Evolutionary conservation across 2,113 vertebrate species (phyloP), one percentile per base, ranked within the genome.

Genomic region (Guaruba guarouba): DNA sequence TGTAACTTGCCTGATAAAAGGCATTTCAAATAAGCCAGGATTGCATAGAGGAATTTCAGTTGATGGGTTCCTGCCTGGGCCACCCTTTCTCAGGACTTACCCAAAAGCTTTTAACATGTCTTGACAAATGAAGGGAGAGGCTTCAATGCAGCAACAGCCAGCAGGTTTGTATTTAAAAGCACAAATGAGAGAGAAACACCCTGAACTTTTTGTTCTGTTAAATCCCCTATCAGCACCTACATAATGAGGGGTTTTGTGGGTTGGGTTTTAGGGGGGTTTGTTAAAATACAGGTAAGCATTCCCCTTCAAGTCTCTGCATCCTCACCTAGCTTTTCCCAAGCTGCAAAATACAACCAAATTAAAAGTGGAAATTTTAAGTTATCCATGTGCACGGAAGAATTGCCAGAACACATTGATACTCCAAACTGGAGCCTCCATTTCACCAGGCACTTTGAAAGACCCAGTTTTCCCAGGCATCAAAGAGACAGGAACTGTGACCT

Each of bases 1-100:
- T 69, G 57, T 14, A 62, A 98, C 98, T 97, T 97, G 98, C 91
- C 97, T 64, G 85, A 96, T 96, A 87, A 98, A 97, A 98, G 95
- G 90, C 95, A 90, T 97, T 96, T 95, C 93, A 97, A 96, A 96
- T 18, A 75, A 96, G 89, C 62, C 86, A 81, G 97, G 90, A 86
- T 96, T 96, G 96, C 96, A 90, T 4, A 8, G 87, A 97, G 97
- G 97, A 97, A 98, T 98, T 96, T 95, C 64, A 49, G 75, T 93
- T 84, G 97, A 92, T 97, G 95, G 81, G 97, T 95, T 82, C 69
- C 95, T 97, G 97, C 97, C 96, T 54, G 39, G 96, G 97, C 95
- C 96, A 75, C 95, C 95, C 96, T 97, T 97, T 97, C 96, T 96
- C 90, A 95, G 92, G 90, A 61, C 78, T 97, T 82, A 95, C 73